phyloP scores from a whole-genome alignment of 2,888 invertebrate species.

The Megamerina dolium region DNA sequence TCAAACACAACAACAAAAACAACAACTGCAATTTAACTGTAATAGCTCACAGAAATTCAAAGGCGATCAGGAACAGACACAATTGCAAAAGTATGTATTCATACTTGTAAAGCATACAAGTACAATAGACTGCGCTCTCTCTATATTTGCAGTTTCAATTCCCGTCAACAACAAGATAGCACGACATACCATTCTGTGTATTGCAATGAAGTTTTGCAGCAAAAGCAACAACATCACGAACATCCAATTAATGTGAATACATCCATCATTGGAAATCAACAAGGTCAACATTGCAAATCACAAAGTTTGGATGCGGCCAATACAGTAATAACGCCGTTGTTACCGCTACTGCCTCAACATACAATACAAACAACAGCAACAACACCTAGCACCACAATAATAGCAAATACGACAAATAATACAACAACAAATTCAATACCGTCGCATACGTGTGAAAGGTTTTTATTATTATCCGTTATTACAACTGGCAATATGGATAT shows the following conservation, averaged over 20 bases:
- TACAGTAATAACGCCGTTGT: conserved; percentile 35
- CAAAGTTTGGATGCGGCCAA: conserved; percentile 78
- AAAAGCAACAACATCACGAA: conserved; percentile 25
- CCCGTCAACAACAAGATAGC: conserved; percentile 25
- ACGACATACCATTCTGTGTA: conserved; percentile 34
- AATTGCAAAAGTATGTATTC: conserved; percentile 38
- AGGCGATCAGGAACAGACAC: conserved; percentile 57
- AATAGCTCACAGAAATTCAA: conserved; percentile 56
- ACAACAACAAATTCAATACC: conserved; percentile 45
- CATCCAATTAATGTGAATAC: no score
- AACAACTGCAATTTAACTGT: conserved; percentile 20
- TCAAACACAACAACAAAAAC: conserved; percentile 10
- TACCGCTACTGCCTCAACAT: no score
- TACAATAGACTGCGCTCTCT: no score
- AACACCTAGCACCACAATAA: conserved; percentile 25
- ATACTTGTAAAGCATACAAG: no score
- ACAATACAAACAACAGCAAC: conserved; percentile 19
- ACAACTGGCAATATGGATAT: no score
- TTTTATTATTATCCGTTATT: no score
- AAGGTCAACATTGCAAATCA: conserved; percentile 79
- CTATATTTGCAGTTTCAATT: no score
- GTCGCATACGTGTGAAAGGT: conserved; percentile 51
- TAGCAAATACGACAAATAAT: conserved; percentile 41
- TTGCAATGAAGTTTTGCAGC: conserved; percentile 19
- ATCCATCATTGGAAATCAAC: no score